Percentiles rank a stretch among this genome's conserved stretches.
Evolutionary conservation across 2,113 vertebrate genomes (phyloP).

Genomic region (Bos indicus): DNA sequence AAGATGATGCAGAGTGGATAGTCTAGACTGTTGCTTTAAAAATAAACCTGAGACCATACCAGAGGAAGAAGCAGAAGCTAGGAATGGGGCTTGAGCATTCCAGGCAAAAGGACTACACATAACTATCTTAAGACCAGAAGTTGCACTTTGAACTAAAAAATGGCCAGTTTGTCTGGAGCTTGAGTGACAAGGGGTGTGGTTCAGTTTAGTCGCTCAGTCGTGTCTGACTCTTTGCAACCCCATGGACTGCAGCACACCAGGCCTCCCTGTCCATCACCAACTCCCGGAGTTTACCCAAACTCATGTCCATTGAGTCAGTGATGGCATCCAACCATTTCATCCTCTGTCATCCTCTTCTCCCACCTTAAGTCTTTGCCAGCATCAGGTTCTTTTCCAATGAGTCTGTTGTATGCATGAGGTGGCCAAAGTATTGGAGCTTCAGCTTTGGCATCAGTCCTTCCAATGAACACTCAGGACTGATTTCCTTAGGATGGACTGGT

Average conservation of each 20-base stretch:
- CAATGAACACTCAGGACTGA: not conserved
- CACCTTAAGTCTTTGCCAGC: not conserved
- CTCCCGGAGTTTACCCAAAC: not conserved
- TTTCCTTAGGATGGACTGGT: not conserved
- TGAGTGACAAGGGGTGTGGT: not conserved
- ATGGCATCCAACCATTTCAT: not conserved
- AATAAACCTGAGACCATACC: not conserved
- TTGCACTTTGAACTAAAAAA: not conserved
- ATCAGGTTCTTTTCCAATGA: not conserved
- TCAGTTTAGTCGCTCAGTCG: not conserved
- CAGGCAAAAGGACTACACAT: not conserved
- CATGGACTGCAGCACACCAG: not conserved
- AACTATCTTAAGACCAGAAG: not conserved
- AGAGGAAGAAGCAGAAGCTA: not conserved
- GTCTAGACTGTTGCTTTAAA: not conserved
- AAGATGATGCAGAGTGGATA: not conserved
- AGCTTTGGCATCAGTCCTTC: not conserved
- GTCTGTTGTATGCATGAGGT: not conserved
- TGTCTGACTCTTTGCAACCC: not conserved
- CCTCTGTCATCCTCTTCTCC: not conserved
- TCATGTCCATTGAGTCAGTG: fast-evolving
- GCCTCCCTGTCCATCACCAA: not conserved
- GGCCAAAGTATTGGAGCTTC: not conserved
- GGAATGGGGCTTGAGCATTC: not conserved
- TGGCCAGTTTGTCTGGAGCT: not conserved